Percentiles rank a stretch among this genome's conserved stretches.
Conservation (phyloP, 2,797 vertebrate species). For the Pteronotus mesoamericanus region DNA sequence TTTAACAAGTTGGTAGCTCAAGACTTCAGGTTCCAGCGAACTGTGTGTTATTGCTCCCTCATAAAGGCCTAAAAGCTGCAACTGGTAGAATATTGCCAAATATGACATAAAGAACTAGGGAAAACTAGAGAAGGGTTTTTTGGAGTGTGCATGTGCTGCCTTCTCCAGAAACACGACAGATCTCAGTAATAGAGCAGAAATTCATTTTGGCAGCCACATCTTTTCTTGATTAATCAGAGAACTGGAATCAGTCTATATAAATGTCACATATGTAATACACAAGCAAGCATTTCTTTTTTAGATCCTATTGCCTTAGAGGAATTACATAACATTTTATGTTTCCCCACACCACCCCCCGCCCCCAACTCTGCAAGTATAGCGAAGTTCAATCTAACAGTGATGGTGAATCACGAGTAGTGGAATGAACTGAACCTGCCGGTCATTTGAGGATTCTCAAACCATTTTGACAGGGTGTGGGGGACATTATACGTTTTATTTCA, state of each 20-base stretch:
- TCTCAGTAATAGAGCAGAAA: neutral
- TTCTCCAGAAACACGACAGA: neutral
- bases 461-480: fast-evolving
- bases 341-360: neutral
- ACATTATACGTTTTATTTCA: neutral
- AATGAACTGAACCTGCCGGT: neutral
- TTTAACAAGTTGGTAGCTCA: neutral
- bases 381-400: neutral
- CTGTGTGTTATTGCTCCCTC: neutral
- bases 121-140: neutral
- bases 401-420: neutral
- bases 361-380: neutral
- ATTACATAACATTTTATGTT: neutral
- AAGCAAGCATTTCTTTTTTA: constrained; percentile 15
- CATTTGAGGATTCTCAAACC: neutral
- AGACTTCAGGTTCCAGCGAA: neutral
- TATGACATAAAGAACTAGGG: neutral
- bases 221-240: neutral
- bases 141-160: neutral
- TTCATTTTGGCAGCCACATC: neutral
- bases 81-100: neutral
- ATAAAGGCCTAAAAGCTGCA: neutral
- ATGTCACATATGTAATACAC: constrained; percentile 31
- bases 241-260: neutral
- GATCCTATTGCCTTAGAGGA: constrained; percentile 18